Percentiles rank a stretch among this genome's conserved stretches.
phyloP scores from a whole-genome alignment of 2,888 invertebrate species.

The Busseola fusca region DNA sequence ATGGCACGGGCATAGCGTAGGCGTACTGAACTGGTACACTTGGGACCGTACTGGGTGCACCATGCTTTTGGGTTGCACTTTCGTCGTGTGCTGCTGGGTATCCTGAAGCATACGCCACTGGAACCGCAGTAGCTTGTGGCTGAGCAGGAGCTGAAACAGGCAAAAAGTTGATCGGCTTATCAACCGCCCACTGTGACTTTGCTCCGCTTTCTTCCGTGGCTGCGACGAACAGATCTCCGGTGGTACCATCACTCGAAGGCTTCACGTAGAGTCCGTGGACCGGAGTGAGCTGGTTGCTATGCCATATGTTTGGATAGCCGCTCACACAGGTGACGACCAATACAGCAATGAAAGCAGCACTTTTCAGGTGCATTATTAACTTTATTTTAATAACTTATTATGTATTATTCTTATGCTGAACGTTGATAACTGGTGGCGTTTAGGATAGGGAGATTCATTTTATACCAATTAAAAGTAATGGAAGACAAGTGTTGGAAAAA shows the following conservation, averaged over 20 bases:
- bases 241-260: slow-evolving; percentile 81
- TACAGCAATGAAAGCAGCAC: slow-evolving; percentile 30
- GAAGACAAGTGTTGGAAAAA: slow-evolving; percentile 36
- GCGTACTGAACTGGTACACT: slow-evolving; percentile 75
- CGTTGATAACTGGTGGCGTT: slow-evolving; percentile 39
- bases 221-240: slow-evolving; percentile 85
- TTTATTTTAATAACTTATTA: not conserved
- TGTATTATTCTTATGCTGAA: slow-evolving; percentile 2
- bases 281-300: slow-evolving; percentile 73
- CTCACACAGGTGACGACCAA: slow-evolving; percentile 63
- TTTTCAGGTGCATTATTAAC: slow-evolving; percentile 43
- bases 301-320: slow-evolving; percentile 66
- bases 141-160: slow-evolving; percentile 67
- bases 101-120: slow-evolving; percentile 66
- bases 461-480: slow-evolving; percentile 57
- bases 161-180: slow-evolving; percentile 80
- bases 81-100: slow-evolving; percentile 68
- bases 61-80: slow-evolving; percentile 72
- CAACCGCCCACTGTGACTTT: slow-evolving; percentile 82
- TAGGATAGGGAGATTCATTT: slow-evolving; percentile 34
- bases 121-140: slow-evolving; percentile 61
- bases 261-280: slow-evolving; percentile 83
- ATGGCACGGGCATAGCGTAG: slow-evolving; percentile 72
- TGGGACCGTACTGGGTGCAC: slow-evolving; percentile 70
- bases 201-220: slow-evolving; percentile 82